Evolutionary conservation across 2,113 vertebrate genomes (phyloP), one percentile per base, ranked within the genome.

Genomic region (Zingel zingel): DNA sequence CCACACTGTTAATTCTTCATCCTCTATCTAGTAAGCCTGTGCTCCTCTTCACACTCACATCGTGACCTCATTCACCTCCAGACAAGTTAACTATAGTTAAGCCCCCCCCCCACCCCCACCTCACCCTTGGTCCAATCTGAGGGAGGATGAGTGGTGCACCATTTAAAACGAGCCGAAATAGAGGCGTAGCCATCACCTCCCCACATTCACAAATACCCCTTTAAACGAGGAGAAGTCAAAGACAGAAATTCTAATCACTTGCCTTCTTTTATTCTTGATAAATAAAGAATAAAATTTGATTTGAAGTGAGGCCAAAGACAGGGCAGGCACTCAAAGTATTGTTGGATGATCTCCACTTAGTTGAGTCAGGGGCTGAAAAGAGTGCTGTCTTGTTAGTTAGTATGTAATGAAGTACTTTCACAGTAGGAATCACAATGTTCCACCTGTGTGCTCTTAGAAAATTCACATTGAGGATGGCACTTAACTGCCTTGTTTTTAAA

Each of bases 271-370:
- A n/a, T n/a, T n/a, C n/a, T n/a, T n/a, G n/a, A n/a, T 91, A 93
- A 93, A 92, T 89, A 91, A 91, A 89, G 87, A 94, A 89, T 80
- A 89, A 90, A 94, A 91, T 82, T 90, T 85, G 81, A 93, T 92
- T 92, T 95, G 95, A 94, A 91, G 63, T 18, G 30, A 83, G 91
- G 91, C 93, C 94, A 95, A 93, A 90, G 74, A 83, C 89, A 94
- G 87, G 85, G 88, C 82, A 91, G 91, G 88, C 86, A 91, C 91
- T 93, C 67, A 58, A 45, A 88, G 93, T 91, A 94, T 94, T 90
- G 93, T 94, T 95, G 94, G 94, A 94, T 93, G 90, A 93, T 94
- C 94, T 95, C 93, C 94, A 95, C 89, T 91, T 89, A 91, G 94
- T 80, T 82, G 86, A 93, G 92, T 91, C 92, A 91, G 84, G 86